Conservation (phyloP, 2,113 vertebrate genomes). For the Macaca mulatta region DNA sequence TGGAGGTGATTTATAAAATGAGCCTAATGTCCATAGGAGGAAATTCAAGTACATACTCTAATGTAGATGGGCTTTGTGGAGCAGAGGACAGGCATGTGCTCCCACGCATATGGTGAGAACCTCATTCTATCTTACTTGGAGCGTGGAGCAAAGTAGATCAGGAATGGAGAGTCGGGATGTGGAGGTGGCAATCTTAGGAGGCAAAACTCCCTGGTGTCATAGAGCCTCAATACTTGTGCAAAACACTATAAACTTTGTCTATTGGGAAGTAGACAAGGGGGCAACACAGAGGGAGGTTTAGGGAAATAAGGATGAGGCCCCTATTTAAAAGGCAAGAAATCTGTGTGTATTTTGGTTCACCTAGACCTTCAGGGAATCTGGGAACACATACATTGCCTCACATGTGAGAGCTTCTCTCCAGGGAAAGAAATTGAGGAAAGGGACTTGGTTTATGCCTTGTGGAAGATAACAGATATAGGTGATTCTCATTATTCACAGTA, state of each 20-base stretch:
- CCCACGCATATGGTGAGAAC: not conserved
- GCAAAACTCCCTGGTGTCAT: not conserved
- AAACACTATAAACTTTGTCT: not conserved
- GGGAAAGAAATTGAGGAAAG: not conserved
- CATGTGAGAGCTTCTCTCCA: not conserved
- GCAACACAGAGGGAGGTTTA: too few species aligned
- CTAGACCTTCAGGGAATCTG: not conserved
- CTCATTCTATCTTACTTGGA: not conserved
- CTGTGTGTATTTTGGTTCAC: not conserved
- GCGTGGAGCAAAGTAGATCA: not conserved
- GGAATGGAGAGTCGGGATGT: not conserved
- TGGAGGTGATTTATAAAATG: not conserved
- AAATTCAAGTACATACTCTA: not conserved
- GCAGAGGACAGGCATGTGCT: not conserved
- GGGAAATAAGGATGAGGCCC: not conserved
- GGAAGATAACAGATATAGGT: too few species aligned
- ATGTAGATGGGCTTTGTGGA: not conserved
- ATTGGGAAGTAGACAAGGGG: not conserved
- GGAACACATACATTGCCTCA: not conserved
- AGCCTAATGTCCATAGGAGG: not conserved
- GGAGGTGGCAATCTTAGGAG: not conserved
- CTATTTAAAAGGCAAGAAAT: not conserved
- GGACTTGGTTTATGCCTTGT: not conserved
- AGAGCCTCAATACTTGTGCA: not conserved
- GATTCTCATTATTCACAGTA: not conserved